Evolutionary conservation across 2,113 vertebrate genomes (phyloP).

Genomic region (Sigmodon hispidus): DNA sequence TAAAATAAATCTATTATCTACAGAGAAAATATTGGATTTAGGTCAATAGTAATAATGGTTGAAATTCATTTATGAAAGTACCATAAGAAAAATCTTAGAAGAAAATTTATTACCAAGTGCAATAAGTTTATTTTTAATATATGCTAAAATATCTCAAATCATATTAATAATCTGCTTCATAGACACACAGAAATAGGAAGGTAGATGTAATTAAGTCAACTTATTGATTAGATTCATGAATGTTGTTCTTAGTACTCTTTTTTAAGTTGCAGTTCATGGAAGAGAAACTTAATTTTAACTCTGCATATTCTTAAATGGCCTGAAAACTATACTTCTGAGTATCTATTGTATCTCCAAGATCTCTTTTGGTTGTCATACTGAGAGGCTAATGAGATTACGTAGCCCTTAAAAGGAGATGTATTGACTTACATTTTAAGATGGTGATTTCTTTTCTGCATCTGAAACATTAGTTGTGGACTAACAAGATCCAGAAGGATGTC

Average conservation of each 20-base stretch:
- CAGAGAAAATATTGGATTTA: not conserved
- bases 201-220: not conserved
- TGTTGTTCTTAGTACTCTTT: not conserved
- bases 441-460: not conserved
- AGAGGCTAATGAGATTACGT: not conserved
- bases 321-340: not conserved
- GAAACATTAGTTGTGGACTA: not conserved
- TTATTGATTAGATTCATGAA: not conserved
- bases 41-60: not conserved
- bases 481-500: not conserved
- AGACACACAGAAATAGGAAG: not conserved
- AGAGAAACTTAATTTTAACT: constrained; percentile 25
- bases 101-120: not conserved
- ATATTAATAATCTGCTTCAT: not conserved
- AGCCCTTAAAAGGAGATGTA: not conserved
- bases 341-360: not conserved
- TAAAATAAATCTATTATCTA: not conserved
- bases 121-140: not conserved
- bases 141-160: not conserved
- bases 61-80: not conserved
- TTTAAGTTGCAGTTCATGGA: not conserved
- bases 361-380: not conserved
- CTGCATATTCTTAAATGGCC: not conserved
- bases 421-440: not conserved
- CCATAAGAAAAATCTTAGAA: not conserved